A percentile compares a stretch with the other conserved stretches of the same genome.
Evolutionary conservation across 1,140 invertebrate genomes (phyloP).

Genomic region (Drepana arcuata): DNA sequence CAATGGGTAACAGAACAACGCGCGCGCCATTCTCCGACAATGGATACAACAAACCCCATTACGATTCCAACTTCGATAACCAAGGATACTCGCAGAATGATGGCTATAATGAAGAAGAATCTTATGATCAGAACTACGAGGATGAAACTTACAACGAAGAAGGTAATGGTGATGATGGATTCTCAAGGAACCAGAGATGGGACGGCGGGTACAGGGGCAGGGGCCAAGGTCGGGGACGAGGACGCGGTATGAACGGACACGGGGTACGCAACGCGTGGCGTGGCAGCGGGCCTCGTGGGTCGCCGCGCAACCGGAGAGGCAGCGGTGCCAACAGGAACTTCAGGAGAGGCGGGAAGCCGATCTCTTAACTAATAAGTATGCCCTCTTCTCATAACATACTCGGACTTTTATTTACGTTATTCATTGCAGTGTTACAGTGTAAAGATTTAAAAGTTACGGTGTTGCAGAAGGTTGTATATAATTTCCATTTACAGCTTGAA

Average conservation of each 20-base stretch:
- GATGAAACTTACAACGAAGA: constrained; percentile 41
- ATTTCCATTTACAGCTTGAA: constrained; percentile 58
- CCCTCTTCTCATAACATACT: constrained; percentile 19
- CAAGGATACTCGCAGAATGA: constrained; percentile 33
- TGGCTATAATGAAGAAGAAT: constrained; percentile 33
- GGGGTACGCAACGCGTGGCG: constrained; percentile 29
- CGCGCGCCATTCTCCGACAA: constrained; percentile 41
- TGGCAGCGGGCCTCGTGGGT: constrained; percentile 31
- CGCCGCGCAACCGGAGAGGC: constrained; percentile 35
- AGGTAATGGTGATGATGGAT: constrained; percentile 30
- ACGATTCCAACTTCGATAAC: constrained; percentile 40
- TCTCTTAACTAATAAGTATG: too few relatives aligned
- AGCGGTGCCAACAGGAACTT: constrained; percentile 37
- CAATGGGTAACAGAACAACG: constrained; percentile 28
- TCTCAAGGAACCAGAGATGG: constrained; percentile 44
- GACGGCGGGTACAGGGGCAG: constrained; percentile 40
- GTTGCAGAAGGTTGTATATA: constrained; percentile 56
- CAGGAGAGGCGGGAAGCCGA: constrained; percentile 52
- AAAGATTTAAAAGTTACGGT: constrained; percentile 26
- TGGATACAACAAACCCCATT: constrained; percentile 51
- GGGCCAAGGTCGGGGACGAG: constrained; percentile 24
- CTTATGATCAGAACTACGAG: constrained; percentile 51
- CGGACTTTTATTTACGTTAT: constrained; percentile 32
- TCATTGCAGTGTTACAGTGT: constrained; percentile 46
- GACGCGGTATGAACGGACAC: constrained; percentile 44